Base-by-base conservation (phyloP, 2,797 vertebrate species). In the Borostomias antarcticus region DNA sequence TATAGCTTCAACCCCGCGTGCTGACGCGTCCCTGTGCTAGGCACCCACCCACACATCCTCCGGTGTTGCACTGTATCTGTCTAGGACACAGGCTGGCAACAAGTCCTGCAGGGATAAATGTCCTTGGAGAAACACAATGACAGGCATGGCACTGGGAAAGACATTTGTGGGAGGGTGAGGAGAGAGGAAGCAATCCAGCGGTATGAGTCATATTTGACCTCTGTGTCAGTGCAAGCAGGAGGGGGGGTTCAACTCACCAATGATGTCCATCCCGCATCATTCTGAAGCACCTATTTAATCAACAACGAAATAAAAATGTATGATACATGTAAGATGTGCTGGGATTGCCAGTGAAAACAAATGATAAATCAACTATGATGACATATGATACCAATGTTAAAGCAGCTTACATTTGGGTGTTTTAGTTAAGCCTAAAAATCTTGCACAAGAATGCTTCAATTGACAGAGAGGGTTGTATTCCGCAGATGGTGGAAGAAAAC, bases 181-280 rank as follows among this genome's bases (percentile, higher is more conserved):
- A 58, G 62, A 70, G 68, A 82, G 72, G 72, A 76, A 85, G 77
- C 77, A 82, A 84, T 72, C 62, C 66, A 75, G 78, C 60, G 73
- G 65, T 62, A 10, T 4, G 59, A 50, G 64, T 67, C 43, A 58
- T 66, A 65, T 81, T 66, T 23, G 30, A 48, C 52, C 80, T 59
- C 73, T 82, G 74, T 82, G 81, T 86, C 85, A 82, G 80, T 79
- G 69, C 61, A 79, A 82, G 66, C 76, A 77, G 75, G 76, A 76
- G 80, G 72, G 73, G 70, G 68, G 68, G 70, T 62, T 70, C 64
- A 85, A 90, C 90, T 91, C 87, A 92, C 87, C 89, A 88, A 73
- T 77, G 84, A 73, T 72, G 85, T 89, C 87, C 86, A 86, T 85
- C 80, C 85, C 72, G 84, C 87, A 89, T 88, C 85, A 83, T 86